Base-by-base conservation (phyloP, 2,888 invertebrate genomes). In the Sialis lutaria region DNA sequence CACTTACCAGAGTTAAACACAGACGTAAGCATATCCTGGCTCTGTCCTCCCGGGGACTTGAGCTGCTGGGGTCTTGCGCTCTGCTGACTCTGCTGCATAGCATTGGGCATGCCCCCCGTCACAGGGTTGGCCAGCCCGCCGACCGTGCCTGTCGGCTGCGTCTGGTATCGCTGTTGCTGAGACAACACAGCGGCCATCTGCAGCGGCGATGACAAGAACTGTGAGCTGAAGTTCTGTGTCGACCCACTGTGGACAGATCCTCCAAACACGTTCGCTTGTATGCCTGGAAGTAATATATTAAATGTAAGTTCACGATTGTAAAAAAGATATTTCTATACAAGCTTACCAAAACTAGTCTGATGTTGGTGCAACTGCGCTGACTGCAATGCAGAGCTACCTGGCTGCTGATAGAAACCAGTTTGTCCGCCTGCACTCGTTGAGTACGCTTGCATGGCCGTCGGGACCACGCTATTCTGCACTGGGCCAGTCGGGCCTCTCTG, bases 161-260 rank as follows among this genome's bases (percentile, higher is more conserved):
- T 73, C 62, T 72, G 78, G 60, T 78, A 79, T 54, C 70, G 66
- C 51, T 73, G 74, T 55, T 75, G 76, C 6, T 74, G 73, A 50
- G 74, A 73, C 34, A 67, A 61, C 49, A 77, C 76, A 22, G 75
- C 75, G 55, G 63, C 80, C 62, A 73, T 75, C 56, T 82, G 72
- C 50, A 80, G 70, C 50, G 79, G 74, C 1, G 75, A 71, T 53
- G 74, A 74, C 51, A 77, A 61, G 56, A 74, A 77, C 55, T 73
- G 74, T 6, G 75, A 74, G 43, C 62, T 60, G 50, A 61, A 67
- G 53, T 67, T 70, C 54, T 72, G 73, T 55, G 60, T 65, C 30
- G 61, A 63, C 52, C 67, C 66, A 22, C 64, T 63, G 51, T 67
- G 67, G 52, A 58, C 65, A 50, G 64, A 65, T 12, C 62, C 63